Base-by-base conservation (phyloP, 2,888 invertebrate genomes). In the Tholera decimalis region DNA sequence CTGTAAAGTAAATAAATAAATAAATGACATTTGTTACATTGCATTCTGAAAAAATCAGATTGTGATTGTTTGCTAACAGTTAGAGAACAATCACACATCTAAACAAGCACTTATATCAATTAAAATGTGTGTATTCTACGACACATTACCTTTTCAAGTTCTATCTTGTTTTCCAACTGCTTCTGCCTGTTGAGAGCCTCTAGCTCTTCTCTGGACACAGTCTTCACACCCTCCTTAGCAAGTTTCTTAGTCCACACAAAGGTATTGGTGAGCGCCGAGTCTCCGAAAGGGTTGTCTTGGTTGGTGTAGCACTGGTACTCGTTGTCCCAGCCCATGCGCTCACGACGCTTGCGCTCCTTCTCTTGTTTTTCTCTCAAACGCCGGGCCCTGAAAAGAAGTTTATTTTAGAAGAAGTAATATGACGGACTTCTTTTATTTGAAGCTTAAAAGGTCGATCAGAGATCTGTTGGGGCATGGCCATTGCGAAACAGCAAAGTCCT, bases 171-270 rank as follows among this genome's bases (percentile, higher is more conserved):
- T 89, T 99, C 99, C 84, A 98, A 96, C 91, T 99, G 98, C 85
- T 99, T 99, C 80, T 97, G 97, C 46, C 98, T 96, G 84, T 98
- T 98, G 57, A 97, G 93, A 20, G 97, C 96, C 83, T 99, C 98
- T 0, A 99, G 94, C 80, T 98, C 98, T 80, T 98, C 98, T 18
- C 96, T 95, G 20, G 97, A 97, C 0, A 98, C 97, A 65, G 97
- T 97, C 53, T 97, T 96, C 1, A 98, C 95, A 0, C 99, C 99
- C 87, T 99, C 99, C 84, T 98, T 98, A 64, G 99, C 98, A 51
- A 99, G 95, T 90, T 99, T 99, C 92, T 99, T 99, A 24, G 96
- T 96, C 99, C 99, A 99, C 0, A 99, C 98, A 92, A 99, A 99
- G 0, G 99, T 98, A 35, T 99, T 98, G 6, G 99, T 96, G 41